Base-by-base conservation (phyloP, 2,113 vertebrate species). In the Mesitornis unicolor region DNA sequence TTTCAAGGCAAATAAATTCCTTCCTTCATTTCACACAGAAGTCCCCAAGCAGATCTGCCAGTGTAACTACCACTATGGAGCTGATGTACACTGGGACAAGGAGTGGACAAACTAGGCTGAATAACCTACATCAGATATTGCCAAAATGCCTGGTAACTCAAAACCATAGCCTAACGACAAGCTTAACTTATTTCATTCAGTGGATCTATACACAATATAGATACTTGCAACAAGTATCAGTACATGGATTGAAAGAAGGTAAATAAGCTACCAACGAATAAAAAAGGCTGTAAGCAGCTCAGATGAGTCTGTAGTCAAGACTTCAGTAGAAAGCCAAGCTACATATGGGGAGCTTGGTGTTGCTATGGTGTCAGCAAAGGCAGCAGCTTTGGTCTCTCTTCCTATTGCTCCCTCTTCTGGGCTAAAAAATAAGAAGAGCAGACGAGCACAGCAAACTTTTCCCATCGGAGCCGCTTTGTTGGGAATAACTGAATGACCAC, bases 341-440 rank as follows among this genome's bases (percentile, higher is more conserved):
- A 9, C 0, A 0, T 40, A 36, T 17, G 4, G 0, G 1, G n/a
- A 74, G 63, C 76, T 19, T 48, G n/a, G 31, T 9, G 91, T 84
- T 84, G 71, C 84, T 57, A 61, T 50, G 76, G 71, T 24, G 24
- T 11, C 36, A 67, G 40, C 65, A 20, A 45, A 64, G 33, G 56
- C 70, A 59, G 70, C 26, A 63, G 56, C 87, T 77, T 54, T 54
- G 18, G 43, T 93, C 11, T 61, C 51, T 25, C 74, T 63, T 82
- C 38, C 82, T 42, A 31, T 3, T 45, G 85, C 96, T 95, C 95
- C 95, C 95, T 92, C 95, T 97, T 80, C 83, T 69, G 95, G 95
- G 70, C 54, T 63, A 25, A 64, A 56, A 57, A 42, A 13, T 3
- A 4, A 61, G 28, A 47, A 67, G 16, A 71, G 50, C 59, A 50